Evolutionary conservation across 2,797 vertebrate species (phyloP), one percentile per base, ranked within the genome.

Genomic region (Nyctalus aviator): DNA sequence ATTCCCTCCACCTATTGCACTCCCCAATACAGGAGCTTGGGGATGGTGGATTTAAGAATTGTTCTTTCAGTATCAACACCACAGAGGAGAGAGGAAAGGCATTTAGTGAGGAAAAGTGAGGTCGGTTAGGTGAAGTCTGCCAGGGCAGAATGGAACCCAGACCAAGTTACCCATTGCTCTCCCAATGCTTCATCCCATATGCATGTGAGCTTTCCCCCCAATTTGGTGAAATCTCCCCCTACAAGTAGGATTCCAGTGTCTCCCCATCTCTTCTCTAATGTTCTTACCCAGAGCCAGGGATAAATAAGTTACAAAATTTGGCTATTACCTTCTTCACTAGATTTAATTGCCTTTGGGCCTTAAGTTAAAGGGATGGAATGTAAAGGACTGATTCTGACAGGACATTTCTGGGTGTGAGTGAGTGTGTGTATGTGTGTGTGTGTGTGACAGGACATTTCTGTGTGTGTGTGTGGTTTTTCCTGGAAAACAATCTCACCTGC

Each of bases 281-380:
- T 66, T 86, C 72, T 90, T 64, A 75, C 20, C 15, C 59, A 77
- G 8, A 27, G 41, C 25, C 23, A 93, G 73, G 81, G 86, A 44
- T 87, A 64, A 46, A 53, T 48, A 57, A 90, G 25, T 76, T 37
- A 20, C 2, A 25, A 71, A 48, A 0, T 32, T 82, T 53, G 62
- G 3, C 9, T 14, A 79, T 53, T 85, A 44, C 57, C 11, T 72
- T 88, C 62, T 55, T 93, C 55, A 20, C 64, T 64, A 30, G 55
- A 30, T 82, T 82, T 77, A 30, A 64, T 84, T 96, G 69, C 32
- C n/a, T 93, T 84, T 83, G 71, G 50, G 66, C 35, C 35, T 83
- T 41, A 88, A 68, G 15, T 69, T 62, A 91, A 91, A 92, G 25
- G 59, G 37, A 73, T 76, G 37, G 86, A 86, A 53, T 20, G 30